phyloP scores from a whole-genome alignment of 2,113 vertebrate genomes.

The Anser cygnoides region DNA sequence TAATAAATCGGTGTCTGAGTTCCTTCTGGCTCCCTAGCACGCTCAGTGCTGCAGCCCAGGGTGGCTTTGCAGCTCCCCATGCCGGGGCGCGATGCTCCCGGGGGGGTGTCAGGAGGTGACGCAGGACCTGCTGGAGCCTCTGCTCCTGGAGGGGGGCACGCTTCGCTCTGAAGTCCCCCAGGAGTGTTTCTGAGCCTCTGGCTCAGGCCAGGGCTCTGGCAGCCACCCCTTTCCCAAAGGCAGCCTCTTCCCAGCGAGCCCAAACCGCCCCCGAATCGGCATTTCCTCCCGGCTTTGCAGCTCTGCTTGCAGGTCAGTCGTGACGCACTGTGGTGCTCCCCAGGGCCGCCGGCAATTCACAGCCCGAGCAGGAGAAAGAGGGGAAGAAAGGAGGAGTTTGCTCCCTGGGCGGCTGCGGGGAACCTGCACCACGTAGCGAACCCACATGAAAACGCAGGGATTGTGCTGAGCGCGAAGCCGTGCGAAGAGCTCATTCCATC shows the following conservation, averaged over 20 bases:
- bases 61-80: neutral
- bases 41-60: neutral
- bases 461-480: neutral
- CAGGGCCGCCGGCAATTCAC: neutral
- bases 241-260: neutral
- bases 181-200: accelerated
- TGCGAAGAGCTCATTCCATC: neutral
- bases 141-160: neutral
- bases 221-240: neutral
- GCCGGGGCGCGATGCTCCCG: neutral
- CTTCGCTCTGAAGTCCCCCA: neutral
- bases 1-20: neutral
- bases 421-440: neutral
- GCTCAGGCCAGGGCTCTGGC: neutral
- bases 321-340: neutral
- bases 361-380: neutral
- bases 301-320: neutral
- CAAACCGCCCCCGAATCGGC: neutral
- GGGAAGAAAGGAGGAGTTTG: neutral
- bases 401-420: neutral
- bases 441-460: neutral
- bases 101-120: neutral
- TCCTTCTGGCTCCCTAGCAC: neutral
- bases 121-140: neutral
- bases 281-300: neutral